Evolutionary conservation across 2,888 invertebrate species (phyloP), one percentile per base, ranked within the genome.

Genomic region (Automeris io): DNA sequence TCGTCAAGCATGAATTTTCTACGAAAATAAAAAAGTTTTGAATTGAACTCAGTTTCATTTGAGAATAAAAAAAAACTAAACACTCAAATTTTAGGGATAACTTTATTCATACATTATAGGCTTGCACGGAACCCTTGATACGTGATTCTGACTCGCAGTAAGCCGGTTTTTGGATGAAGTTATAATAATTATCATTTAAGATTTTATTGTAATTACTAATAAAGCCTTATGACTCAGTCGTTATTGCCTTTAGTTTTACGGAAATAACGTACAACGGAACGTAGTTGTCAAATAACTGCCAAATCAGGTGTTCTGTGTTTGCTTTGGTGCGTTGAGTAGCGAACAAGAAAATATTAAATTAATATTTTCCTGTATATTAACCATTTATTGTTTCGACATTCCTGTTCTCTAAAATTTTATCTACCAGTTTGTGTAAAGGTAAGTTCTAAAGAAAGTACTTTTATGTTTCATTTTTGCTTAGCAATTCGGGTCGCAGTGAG

Each of bases 331-430:
- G 43, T 41, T 46, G 61, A 54, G 52, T 61, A 53, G 47, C 57
- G 47, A 45, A 57, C 69, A 67, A 66, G 67, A 68, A 70, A 62
- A 67, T 65, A 70, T 62, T 66, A 37, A 18, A 18, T 51, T 52
- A 61, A 43, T 54, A 59, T 9, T 56, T 57, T 63, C 42, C 46
- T 54, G 49, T 46, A 49, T 51, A 48, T 53, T 53, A 58, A 40
- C 31, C 40, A 43, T 37, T 44, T 45, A 48, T 40, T 45, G 33
- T 49, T 38, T 49, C 33, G 24, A 22, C 40, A 46, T 36, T 37
- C 33, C 46, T 51, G 55, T 47, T 41, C 52, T 44, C 23, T 40
- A 50, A 47, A 42, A 49, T 35, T 36, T 40, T 32, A 22, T 39
- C 40, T 47, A 35, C 48, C 37, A 32, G 34, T 19, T 47, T 57